Conservation (phyloP, 2,888 invertebrate genomes). For the Habrosyne pyritoides region DNA sequence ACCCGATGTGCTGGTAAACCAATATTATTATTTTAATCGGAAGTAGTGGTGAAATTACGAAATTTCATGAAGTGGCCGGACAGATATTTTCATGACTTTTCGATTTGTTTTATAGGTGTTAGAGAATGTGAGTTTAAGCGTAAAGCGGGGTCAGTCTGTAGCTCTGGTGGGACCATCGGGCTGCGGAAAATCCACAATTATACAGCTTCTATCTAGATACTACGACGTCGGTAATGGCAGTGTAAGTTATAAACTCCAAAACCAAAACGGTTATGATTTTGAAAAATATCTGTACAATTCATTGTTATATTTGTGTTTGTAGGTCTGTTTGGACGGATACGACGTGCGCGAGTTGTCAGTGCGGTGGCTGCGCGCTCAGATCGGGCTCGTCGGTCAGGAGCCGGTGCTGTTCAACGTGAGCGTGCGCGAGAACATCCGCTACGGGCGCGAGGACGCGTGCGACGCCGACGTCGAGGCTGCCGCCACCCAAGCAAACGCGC, state of each 20-base stretch:
- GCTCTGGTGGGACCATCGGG: conserved; percentile 89
- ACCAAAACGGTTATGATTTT: too few relatives aligned
- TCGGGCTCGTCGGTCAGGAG: conserved; percentile 95
- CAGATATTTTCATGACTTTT: too few relatives aligned
- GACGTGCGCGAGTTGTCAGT: conserved; percentile 89
- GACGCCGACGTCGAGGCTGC: conserved; percentile 86
- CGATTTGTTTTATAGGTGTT: conserved; percentile 71
- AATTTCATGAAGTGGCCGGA: too few relatives aligned
- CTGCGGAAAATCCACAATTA: conserved; percentile 90
- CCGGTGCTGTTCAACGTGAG: conserved; percentile 92
- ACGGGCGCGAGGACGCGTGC: conserved; percentile 87
- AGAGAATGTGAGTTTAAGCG: conserved; percentile 84
- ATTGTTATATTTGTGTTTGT: background rate
- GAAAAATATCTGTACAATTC: too few relatives aligned
- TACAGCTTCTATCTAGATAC: conserved; percentile 89
- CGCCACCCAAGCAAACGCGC: conserved; percentile 89
- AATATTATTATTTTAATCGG: conserved; percentile 11
- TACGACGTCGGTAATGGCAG: conserved; percentile 63
- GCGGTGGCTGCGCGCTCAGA: conserved; percentile 88
- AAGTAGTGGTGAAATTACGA: too few relatives aligned
- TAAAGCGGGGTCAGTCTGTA: conserved; percentile 87
- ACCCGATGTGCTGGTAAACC: conserved; percentile 83
- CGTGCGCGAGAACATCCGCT: conserved; percentile 92
- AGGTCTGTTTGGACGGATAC: conserved; percentile 86
- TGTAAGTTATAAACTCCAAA: conserved; percentile 31